Evolutionary conservation across 1,140 invertebrate genomes (phyloP).

Genomic region (Lordiphosa clarofinis): DNA sequence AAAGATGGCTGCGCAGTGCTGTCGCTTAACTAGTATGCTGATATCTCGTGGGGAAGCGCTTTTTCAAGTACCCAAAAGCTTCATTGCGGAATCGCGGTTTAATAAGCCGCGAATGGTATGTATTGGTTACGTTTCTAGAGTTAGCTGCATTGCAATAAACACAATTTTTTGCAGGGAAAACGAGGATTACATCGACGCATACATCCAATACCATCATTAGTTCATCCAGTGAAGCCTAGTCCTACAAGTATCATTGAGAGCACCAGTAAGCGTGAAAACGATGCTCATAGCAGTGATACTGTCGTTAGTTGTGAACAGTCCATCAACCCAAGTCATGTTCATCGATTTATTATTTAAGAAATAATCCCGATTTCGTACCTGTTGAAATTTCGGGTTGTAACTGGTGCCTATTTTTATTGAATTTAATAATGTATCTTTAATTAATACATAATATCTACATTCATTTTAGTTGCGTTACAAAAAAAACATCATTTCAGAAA

Average conservation of each 20-base stretch:
- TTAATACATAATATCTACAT: not conserved
- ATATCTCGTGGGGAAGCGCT: constrained; percentile 87
- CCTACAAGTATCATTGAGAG: constrained; percentile 17
- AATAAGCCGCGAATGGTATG: constrained; percentile 79
- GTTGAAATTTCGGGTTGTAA: constrained; percentile 19
- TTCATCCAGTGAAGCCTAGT: constrained; percentile 21
- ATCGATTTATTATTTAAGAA: constrained; percentile 62
- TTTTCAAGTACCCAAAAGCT: constrained; percentile 88
- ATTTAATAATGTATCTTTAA: constrained; percentile 11
- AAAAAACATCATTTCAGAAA: constrained; percentile 6
- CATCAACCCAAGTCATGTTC: constrained; percentile 65
- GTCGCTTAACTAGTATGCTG: constrained; percentile 88
- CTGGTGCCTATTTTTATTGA: constrained; percentile 15
- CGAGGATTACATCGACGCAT: constrained; percentile 40
- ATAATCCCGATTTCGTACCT: constrained; percentile 5
- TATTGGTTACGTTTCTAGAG: not conserved
- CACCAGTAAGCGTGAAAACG: constrained; percentile 22
- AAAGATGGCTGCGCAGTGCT: constrained; percentile 90
- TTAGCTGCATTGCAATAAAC: not conserved
- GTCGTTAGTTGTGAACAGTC: constrained; percentile 41
- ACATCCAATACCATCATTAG: constrained; percentile 25
- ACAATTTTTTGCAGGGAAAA: constrained; percentile 51
- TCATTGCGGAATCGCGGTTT: constrained; percentile 85
- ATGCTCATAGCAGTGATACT: constrained; percentile 23
- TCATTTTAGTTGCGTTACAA: constrained; percentile 10